These are phyloP conservation scores for Calcarius ornatus DNA, from an alignment of 2,113 vertebrate species.

Conservation along the genomic window DNA sequence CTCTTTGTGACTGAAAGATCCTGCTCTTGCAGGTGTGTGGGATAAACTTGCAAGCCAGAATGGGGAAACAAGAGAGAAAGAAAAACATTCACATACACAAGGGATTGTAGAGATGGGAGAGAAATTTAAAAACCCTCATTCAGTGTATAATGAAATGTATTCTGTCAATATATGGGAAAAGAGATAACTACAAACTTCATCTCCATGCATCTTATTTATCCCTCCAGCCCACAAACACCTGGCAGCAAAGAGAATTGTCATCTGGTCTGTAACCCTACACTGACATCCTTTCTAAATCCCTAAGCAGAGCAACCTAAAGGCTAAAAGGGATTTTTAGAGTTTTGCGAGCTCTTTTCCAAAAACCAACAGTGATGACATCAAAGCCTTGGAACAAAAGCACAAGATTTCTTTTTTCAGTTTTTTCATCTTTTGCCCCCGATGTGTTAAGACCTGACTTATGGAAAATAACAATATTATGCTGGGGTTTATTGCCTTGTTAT, in stretches of 20 bases:
- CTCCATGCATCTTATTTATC: conserved; percentile 20
- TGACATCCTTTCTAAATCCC: conserved; percentile 2
- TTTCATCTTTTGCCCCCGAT: conserved; percentile 4
- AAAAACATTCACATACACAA: conserved; percentile 2
- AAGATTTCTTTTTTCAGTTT: not conserved
- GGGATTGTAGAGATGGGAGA: not conserved
- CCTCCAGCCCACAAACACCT: not conserved
- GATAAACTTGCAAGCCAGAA: conserved; percentile 26
- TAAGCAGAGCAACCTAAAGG: not conserved
- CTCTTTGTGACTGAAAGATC: conserved; percentile 28
- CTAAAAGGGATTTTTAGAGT: not conserved
- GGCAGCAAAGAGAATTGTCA: conserved; percentile 18
- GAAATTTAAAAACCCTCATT: not conserved
- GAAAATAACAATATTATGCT: conserved; percentile 66
- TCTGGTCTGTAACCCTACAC: not conserved
- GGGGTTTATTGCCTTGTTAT: conserved; percentile 48
- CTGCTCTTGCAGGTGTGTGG: conserved; percentile 49
- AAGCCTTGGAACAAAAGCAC: conserved; percentile 50
- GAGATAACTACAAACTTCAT: conserved; percentile 12
- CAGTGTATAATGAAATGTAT: not conserved
- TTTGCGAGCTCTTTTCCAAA: not conserved
- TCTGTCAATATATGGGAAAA: conserved; percentile 18
- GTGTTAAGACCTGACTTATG: conserved; percentile 36
- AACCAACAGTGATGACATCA: conserved; percentile 24
- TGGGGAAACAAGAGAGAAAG: not conserved